A percentile compares a stretch with the other conserved stretches of the same genome.
These are phyloP conservation scores for Remorina albescens DNA, from an alignment of 2,797 vertebrate species.

Conservation along the genomic window DNA sequence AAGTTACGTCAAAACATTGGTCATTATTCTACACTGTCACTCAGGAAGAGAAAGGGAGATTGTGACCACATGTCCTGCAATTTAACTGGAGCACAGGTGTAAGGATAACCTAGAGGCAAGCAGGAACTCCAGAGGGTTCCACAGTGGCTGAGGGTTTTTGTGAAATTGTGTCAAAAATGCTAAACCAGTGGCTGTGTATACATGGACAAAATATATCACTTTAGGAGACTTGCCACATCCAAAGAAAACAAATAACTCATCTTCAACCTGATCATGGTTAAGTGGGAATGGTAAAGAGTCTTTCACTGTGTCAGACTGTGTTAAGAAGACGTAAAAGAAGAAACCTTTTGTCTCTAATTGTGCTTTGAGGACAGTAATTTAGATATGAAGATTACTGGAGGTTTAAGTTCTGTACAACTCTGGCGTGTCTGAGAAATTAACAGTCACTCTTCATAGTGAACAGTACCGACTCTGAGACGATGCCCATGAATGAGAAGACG, in stretches of 20 bases:
- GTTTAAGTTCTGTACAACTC: not conserved
- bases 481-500: constrained; percentile 90
- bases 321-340: not conserved
- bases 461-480: constrained; percentile 89
- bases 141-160: not conserved
- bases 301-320: not conserved
- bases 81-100: too few relatives aligned
- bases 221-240: not conserved
- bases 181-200: not conserved
- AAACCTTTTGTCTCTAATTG: not conserved
- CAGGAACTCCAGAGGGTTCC: not conserved
- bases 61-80: too few relatives aligned
- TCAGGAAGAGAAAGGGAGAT: too few relatives aligned
- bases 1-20: too few relatives aligned
- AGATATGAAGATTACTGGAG: not conserved
- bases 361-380: not conserved
- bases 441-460: constrained; percentile 85
- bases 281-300: not conserved
- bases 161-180: not conserved
- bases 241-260: not conserved
- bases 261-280: not conserved
- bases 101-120: not conserved
- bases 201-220: not conserved
- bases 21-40: too few relatives aligned
- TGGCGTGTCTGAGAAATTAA: constrained; percentile 3